Conservation (phyloP, 2,113 vertebrate genomes). For the Irena cyanogastra region DNA sequence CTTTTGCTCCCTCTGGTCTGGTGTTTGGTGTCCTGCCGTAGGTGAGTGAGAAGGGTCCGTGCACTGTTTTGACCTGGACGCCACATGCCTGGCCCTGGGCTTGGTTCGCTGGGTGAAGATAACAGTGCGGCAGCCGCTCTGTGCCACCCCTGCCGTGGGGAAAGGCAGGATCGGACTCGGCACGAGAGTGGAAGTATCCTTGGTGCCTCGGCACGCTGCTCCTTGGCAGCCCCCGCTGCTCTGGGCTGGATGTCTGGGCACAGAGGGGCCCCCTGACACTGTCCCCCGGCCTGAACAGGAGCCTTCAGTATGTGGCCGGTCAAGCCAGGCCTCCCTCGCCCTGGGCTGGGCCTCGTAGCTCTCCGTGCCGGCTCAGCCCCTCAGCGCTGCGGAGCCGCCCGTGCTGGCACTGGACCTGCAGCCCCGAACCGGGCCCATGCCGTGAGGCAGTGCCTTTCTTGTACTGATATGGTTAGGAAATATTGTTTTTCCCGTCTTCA, state of each 20-base stretch:
- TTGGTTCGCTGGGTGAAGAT: neutral
- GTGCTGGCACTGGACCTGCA: neutral
- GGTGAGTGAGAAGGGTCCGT: neutral
- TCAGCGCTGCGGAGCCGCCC: rapidly evolving
- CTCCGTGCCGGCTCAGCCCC: neutral
- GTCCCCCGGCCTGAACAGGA: neutral
- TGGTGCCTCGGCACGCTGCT: rapidly evolving
- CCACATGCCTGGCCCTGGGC: neutral
- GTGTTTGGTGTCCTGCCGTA: rapidly evolving
- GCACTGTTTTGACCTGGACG: neutral
- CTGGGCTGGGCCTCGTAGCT: neutral
- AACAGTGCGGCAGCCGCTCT: neutral
- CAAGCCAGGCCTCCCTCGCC: rapidly evolving
- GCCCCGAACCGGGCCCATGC: neutral
- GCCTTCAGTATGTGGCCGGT: rapidly evolving
- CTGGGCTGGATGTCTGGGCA: neutral
- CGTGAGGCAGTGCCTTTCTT: neutral
- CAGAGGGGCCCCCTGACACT: neutral
- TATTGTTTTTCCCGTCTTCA: neutral
- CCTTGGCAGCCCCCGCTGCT: rapidly evolving
- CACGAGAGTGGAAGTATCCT: neutral
- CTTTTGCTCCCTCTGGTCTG: neutral
- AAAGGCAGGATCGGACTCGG: rapidly evolving
- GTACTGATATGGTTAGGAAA: neutral
- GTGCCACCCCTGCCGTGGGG: rapidly evolving